Base-by-base conservation (phyloP, 1,140 invertebrate species). In the Camponotus vicinus region DNA sequence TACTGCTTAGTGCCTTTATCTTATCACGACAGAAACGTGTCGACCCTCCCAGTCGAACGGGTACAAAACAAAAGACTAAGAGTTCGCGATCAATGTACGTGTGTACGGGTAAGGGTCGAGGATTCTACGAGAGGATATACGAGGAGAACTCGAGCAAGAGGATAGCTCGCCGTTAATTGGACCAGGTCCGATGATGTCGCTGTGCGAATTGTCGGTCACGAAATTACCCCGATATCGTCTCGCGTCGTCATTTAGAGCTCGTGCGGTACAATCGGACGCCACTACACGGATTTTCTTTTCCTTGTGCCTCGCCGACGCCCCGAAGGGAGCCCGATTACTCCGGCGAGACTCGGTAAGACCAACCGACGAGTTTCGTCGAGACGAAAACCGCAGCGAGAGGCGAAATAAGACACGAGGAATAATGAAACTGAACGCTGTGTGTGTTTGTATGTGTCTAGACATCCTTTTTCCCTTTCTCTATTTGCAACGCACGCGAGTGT, bases 151-250 rank as follows among this genome's bases (percentile, higher is more conserved):
- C 27, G 84, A 63, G 82, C 42, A 49, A 37, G 69, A 85, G 85
- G 67, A 86, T 73, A 63, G 52, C 49, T 27, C 34, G 42, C 78
- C 84, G 91, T 92, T 92, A 91, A 92, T 92, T 90, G 90, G 87
- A 90, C 88, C 71, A 34, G 82, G 85, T 86, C 84, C 83, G 88
- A 87, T 90, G 88, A 89, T 88, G 87, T 55, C 70, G 84, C 85
- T 87, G 86, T 71, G 90, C 89, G 87, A 90, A 92, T 92, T 86
- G 86, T 90, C 88, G 77, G 42, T 86, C 90, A 88, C 87, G 79
- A 85, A 90, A 92, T 92, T 92, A 91, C 85, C 86, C 71, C 89
- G 87, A 92, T 92, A 91, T 87, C 82, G 88, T 85, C 66, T 87
- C 87, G 57, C 45, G 57, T 71, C 52, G 63, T 80, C 61, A 37